Conservation (phyloP, 1,140 invertebrate species). For the Lordiphosa stackelbergi region DNA sequence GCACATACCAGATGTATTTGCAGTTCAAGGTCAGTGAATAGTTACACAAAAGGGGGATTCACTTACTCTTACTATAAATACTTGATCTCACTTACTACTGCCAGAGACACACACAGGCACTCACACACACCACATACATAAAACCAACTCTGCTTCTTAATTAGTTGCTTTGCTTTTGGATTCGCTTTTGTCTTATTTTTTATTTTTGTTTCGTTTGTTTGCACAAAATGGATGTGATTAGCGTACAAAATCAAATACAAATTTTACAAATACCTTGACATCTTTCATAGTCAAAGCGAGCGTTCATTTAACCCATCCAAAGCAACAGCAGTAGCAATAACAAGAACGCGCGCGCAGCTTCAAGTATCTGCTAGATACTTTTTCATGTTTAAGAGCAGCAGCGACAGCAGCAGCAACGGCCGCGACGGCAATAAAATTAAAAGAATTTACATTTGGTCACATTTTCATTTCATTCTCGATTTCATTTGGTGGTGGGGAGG, state of each 20-base stretch:
- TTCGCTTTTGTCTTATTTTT: constrained; percentile 8
- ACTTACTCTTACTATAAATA: neutral
- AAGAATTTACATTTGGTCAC: constrained; percentile 57
- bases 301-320: constrained; percentile 70
- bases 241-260: constrained; percentile 54
- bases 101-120: neutral
- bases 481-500: constrained; percentile 17
- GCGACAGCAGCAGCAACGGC: constrained; percentile 6
- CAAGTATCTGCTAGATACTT: constrained; percentile 34
- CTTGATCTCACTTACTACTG: neutral
- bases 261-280: constrained; percentile 70
- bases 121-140: neutral
- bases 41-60: no score
- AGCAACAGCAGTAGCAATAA: constrained; percentile 4
- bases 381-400: constrained; percentile 27
- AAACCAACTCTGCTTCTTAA: neutral
- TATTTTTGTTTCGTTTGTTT: constrained; percentile 1
- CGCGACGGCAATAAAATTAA: constrained; percentile 28
- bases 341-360: constrained; percentile 38
- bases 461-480: constrained; percentile 62
- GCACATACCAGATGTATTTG: no score
- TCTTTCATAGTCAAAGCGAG: constrained; percentile 65
- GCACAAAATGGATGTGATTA: constrained; percentile 42
- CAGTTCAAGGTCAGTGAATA: no score
- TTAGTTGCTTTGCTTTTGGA: constrained; percentile 8